phyloP scores from a whole-genome alignment of 2,888 invertebrate genomes.

The Aspidiotus rigidus region DNA sequence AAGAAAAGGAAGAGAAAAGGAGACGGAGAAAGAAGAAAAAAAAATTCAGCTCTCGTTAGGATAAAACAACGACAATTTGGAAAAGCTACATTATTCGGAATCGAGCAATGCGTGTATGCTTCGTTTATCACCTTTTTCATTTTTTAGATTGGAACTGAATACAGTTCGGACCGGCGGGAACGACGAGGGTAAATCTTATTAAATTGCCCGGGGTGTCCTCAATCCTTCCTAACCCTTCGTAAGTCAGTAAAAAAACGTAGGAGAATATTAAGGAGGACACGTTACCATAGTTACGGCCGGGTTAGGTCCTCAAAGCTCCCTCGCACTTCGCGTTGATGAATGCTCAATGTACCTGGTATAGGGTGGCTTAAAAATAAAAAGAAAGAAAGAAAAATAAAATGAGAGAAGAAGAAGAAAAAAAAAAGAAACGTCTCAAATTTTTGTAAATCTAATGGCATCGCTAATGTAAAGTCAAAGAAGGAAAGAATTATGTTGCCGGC shows the following conservation, averaged over 20 bases:
- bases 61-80: slow-evolving; percentile 32
- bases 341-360: slow-evolving; percentile 32
- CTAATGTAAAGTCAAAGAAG: slow-evolving; percentile 1
- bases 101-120: slow-evolving; percentile 32
- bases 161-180: slow-evolving; percentile 9
- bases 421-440: slow-evolving; percentile 7
- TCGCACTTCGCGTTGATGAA: slow-evolving; percentile 31
- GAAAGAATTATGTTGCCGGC: not conserved
- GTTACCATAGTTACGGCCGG: slow-evolving; percentile 33
- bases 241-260: slow-evolving; percentile 32
- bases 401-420: not conserved
- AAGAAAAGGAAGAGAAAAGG: not conserved
- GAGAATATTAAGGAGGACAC: slow-evolving; percentile 33
- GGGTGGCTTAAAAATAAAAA: slow-evolving; percentile 28
- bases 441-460: slow-evolving; percentile 4
- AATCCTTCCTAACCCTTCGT: slow-evolving; percentile 33
- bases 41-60: slow-evolving; percentile 31
- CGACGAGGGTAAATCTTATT: slow-evolving; percentile 30
- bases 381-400: slow-evolving; percentile 19
- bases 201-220: slow-evolving; percentile 33
- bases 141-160: slow-evolving; percentile 33
- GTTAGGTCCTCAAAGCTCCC: slow-evolving; percentile 30
- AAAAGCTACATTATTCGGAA: slow-evolving; percentile 33
- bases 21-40: not conserved
- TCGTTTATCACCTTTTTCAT: slow-evolving; percentile 33